These are phyloP conservation scores for Grallaria varia DNA, from an alignment of 2,113 vertebrate genomes.

Conservation along the genomic window DNA sequence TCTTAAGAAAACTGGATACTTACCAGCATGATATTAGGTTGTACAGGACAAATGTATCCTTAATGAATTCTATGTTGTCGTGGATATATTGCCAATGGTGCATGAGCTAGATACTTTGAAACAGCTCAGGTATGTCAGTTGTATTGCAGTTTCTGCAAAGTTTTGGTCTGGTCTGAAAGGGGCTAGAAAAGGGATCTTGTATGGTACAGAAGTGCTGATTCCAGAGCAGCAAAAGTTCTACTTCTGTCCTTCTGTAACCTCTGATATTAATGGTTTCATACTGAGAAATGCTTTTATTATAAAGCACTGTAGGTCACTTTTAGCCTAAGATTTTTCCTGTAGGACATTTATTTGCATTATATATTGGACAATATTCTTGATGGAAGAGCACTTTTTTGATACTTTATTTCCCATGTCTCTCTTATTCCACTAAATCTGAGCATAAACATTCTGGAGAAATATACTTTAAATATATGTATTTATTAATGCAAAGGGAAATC, in stretches of 20 bases:
- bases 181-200: neutral
- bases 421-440: neutral
- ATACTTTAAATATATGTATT: conserved; percentile 64
- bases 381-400: neutral
- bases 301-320: neutral
- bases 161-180: neutral
- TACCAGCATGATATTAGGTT: neutral
- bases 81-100: neutral
- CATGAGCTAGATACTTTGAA: neutral
- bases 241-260: neutral
- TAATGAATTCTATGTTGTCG: neutral
- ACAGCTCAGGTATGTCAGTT: neutral
- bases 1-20: neutral
- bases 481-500: conserved; percentile 52
- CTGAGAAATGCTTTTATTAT: neutral
- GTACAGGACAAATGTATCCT: neutral
- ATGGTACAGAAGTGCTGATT: neutral
- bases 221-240: neutral
- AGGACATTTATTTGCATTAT: neutral
- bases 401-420: neutral
- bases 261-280: neutral
- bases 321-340: neutral
- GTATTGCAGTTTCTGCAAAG: neutral
- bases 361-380: neutral
- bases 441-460: conserved; percentile 40